These are phyloP conservation scores for Charaxes varanes DNA, from an alignment of 1,140 invertebrate genomes.

Conservation along the genomic window DNA sequence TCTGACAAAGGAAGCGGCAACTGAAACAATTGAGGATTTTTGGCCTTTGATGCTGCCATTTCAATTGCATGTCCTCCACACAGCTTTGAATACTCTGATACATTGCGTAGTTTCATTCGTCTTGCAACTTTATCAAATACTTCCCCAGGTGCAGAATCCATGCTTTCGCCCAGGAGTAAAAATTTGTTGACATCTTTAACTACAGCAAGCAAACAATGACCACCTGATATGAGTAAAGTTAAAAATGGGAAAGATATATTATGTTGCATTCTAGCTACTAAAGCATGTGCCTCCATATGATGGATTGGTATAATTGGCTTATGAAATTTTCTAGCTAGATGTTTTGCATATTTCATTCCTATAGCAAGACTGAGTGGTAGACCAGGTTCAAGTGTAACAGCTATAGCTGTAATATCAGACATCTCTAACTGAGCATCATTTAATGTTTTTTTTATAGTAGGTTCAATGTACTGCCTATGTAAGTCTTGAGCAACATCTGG, in stretches of 20 bases:
- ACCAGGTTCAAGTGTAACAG: slow-evolving; percentile 92
- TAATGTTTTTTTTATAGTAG: slow-evolving; percentile 83
- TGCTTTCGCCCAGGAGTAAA: slow-evolving; percentile 83
- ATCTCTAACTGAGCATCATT: slow-evolving; percentile 78
- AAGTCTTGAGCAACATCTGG: slow-evolving; percentile 89
- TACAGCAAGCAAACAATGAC: slow-evolving; percentile 90
- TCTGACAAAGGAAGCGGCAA: slow-evolving; percentile 78
- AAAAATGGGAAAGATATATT: slow-evolving; percentile 91
- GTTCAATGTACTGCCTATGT: slow-evolving; percentile 86
- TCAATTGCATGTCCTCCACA: slow-evolving; percentile 93
- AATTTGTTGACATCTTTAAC: slow-evolving; percentile 86
- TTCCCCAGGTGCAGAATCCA: slow-evolving; percentile 94
- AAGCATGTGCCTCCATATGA: slow-evolving; percentile 98
- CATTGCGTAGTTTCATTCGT: slow-evolving; percentile 86
- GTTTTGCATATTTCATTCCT: slow-evolving; percentile 90
- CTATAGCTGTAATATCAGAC: slow-evolving; percentile 89
- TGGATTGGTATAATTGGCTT: slow-evolving; percentile 97
- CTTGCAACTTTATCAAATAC: slow-evolving; percentile 93
- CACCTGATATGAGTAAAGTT: slow-evolving; percentile 92
- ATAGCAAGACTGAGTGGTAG: slow-evolving; percentile 86
- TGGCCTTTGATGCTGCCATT: slow-evolving; percentile 82
- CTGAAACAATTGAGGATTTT: slow-evolving; percentile 80
- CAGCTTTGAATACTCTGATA: slow-evolving; percentile 83
- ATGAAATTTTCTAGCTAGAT: slow-evolving; percentile 80
- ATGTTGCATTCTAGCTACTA: slow-evolving; percentile 84